Conservation (phyloP, 2,797 vertebrate genomes). For the Psittacula derbiana region DNA sequence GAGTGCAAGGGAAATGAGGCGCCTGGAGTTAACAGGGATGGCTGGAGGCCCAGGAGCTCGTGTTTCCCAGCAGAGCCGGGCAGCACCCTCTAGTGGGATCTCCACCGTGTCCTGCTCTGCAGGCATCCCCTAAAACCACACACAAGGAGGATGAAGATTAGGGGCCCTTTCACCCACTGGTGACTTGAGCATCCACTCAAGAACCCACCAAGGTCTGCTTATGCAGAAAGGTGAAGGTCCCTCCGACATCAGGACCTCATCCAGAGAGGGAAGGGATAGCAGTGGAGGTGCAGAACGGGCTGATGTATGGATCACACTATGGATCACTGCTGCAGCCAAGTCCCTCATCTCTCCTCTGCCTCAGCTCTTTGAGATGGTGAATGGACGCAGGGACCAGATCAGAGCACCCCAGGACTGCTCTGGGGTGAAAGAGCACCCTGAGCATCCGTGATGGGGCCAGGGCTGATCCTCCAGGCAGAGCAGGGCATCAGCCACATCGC, state of each 20-base stretch:
- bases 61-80: neutral
- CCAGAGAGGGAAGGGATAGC: neutral
- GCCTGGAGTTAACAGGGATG: neutral
- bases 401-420: neutral
- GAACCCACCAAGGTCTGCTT: neutral
- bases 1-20: neutral
- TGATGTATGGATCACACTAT: neutral
- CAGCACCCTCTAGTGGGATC: slow-evolving; percentile 45
- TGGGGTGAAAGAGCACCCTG: rapidly evolving
- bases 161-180: neutral
- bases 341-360: neutral
- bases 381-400: rapidly evolving
- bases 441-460: rapidly evolving
- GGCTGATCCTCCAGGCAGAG: neutral
- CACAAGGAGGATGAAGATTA: rapidly evolving
- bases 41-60: neutral
- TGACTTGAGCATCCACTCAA: neutral
- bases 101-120: rapidly evolving
- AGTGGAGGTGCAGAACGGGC: rapidly evolving
- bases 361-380: neutral
- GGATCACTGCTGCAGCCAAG: rapidly evolving
- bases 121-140: neutral
- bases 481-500: neutral
- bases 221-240: neutral
- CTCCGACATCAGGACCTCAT: neutral